Percentiles rank a stretch among this genome's conserved stretches.
Evolutionary conservation across 1,140 invertebrate species (phyloP).

Genomic region (Lucilia cuprina): DNA sequence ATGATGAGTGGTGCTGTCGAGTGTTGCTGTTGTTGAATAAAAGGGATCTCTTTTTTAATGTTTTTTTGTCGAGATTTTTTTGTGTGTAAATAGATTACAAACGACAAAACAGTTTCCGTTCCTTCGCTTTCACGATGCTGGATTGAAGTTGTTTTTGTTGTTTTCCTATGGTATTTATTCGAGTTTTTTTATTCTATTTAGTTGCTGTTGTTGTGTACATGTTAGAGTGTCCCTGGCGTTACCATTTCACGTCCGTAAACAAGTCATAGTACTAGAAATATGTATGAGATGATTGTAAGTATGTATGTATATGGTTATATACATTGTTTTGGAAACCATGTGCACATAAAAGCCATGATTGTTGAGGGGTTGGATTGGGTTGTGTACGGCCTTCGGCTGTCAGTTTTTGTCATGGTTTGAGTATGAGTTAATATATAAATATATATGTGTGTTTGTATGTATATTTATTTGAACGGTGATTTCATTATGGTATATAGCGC

Average conservation of each 20-base stretch:
- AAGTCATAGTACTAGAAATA: neutral
- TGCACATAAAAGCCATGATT: neutral
- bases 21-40: slow-evolving; percentile 44
- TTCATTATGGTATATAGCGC: slow-evolving; percentile 7
- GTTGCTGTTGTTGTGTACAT: neutral
- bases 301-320: neutral
- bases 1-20: slow-evolving; percentile 38
- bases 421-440: neutral
- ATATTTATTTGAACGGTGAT: slow-evolving; percentile 7
- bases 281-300: neutral
- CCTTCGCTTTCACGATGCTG: slow-evolving; percentile 16
- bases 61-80: neutral
- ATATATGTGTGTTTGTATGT: neutral
- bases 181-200: slow-evolving; percentile 6
- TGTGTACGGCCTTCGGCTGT: slow-evolving; percentile 6
- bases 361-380: neutral
- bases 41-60: slow-evolving; percentile 37
- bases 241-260: slow-evolving; percentile 17
- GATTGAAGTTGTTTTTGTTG: neutral
- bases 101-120: slow-evolving; percentile 53
- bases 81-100: slow-evolving; percentile 61
- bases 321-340: slow-evolving; percentile 16
- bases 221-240: slow-evolving; percentile 29
- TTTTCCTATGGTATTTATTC: slow-evolving; percentile 11
- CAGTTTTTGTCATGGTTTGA: neutral